These are phyloP conservation scores for Trichonephila clavipes DNA, from an alignment of 1,140 invertebrate species.

Conservation along the genomic window DNA sequence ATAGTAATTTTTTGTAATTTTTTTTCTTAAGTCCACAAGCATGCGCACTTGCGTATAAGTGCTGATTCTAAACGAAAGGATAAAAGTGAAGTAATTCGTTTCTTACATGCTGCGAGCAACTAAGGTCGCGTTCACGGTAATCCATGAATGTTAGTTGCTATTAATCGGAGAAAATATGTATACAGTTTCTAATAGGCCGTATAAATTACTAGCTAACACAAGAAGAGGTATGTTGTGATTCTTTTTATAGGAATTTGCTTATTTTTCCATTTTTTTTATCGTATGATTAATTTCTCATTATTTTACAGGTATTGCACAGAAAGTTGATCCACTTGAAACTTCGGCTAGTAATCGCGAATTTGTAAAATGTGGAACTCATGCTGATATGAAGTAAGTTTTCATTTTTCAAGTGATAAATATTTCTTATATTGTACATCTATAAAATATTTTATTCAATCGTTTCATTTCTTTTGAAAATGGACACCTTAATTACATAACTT, in stretches of 20 bases:
- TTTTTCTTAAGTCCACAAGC: background rate
- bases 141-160: conserved; percentile 52
- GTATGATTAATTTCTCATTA: conserved; percentile 79
- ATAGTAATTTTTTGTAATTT: background rate
- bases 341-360: conserved; percentile 84
- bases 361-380: conserved; percentile 77
- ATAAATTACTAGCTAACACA: conserved; percentile 92
- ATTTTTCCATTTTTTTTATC: background rate
- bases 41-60: background rate
- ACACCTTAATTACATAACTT: background rate
- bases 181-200: conserved; percentile 90
- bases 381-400: conserved; percentile 68
- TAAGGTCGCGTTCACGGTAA: conserved; percentile 52
- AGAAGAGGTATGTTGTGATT: conserved; percentile 85
- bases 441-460: background rate
- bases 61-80: background rate
- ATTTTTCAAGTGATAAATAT: background rate
- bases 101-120: background rate
- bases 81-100: background rate
- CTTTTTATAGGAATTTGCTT: background rate
- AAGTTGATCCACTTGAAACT: conserved; percentile 85
- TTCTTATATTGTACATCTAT: background rate
- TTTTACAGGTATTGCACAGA: conserved; percentile 78
- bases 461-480: background rate
- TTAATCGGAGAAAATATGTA: conserved; percentile 84